These are phyloP conservation scores for Perdita meconis DNA, from an alignment of 2,888 invertebrate genomes.

Conservation along the genomic window DNA sequence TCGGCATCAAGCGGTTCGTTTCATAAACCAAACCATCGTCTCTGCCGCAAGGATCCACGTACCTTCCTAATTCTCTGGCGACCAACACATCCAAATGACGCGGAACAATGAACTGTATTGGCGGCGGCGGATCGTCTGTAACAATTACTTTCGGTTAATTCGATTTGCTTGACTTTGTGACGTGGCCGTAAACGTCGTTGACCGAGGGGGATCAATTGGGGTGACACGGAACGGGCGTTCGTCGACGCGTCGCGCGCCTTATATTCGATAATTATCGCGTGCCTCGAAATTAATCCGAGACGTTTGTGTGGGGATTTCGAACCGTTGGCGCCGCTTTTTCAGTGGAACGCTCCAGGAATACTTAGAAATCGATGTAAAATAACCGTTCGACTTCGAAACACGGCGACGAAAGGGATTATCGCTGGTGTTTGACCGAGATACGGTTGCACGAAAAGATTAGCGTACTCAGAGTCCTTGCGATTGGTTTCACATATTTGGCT, in stretches of 20 bases:
- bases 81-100: constrained; percentile 79
- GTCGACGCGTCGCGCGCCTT: constrained; percentile 1
- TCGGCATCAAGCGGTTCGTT: constrained; percentile 29
- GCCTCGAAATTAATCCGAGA: neutral
- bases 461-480: constrained; percentile 48
- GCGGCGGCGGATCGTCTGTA: constrained; percentile 61
- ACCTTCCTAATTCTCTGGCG: constrained; percentile 13
- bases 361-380: too few species aligned
- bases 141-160: constrained; percentile 51
- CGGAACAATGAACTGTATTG: constrained; percentile 65
- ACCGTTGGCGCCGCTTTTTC: too few species aligned
- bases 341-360: too few species aligned
- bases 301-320: neutral
- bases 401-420: neutral
- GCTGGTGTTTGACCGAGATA: constrained; percentile 28
- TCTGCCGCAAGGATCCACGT: constrained; percentile 21
- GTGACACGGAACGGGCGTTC: constrained; percentile 27
- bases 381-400: neutral
- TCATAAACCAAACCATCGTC: constrained; percentile 19
- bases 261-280: neutral
- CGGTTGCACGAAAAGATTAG: constrained; percentile 6
- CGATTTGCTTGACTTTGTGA: constrained; percentile 56
- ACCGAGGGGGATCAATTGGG: constrained; percentile 35
- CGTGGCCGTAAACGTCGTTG: constrained; percentile 32
- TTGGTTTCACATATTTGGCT: constrained; percentile 50